Conservation (phyloP, 2,797 vertebrate species). For the Okamejei kenojei region DNA sequence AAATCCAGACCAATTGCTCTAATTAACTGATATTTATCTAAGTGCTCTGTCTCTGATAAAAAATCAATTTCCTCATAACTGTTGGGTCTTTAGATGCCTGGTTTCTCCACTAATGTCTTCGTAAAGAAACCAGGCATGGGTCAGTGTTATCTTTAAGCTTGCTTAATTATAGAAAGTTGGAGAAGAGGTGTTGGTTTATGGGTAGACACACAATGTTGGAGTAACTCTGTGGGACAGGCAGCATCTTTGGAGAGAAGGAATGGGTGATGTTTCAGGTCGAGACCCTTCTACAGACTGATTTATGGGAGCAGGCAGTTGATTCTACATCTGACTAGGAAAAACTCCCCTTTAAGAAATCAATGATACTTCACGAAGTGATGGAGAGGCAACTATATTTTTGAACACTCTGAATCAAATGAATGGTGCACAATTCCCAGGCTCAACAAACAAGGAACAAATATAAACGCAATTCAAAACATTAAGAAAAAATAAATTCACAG, state of each 20-base stretch:
- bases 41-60: neutral
- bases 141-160: neutral
- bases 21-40: constrained; percentile 7
- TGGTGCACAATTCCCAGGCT: neutral
- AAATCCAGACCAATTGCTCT: neutral
- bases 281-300: too few relatives aligned
- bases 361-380: neutral
- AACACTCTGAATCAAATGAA: neutral
- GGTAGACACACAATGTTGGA: too few relatives aligned
- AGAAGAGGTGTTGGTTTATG: neutral
- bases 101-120: neutral
- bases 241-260: too few relatives aligned
- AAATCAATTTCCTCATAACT: neutral
- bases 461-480: neutral
- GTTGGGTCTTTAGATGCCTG: neutral
- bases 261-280: too few relatives aligned
- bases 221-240: too few relatives aligned
- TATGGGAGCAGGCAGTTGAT: neutral
- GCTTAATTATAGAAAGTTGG: neutral
- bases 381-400: neutral
- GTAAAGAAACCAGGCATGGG: neutral
- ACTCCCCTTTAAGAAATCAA: neutral
- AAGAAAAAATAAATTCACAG: neutral
- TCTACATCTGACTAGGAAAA: neutral
- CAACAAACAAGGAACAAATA: neutral